phyloP scores from a whole-genome alignment of 1,140 invertebrate species.

The Meloidogyne exigua region DNA sequence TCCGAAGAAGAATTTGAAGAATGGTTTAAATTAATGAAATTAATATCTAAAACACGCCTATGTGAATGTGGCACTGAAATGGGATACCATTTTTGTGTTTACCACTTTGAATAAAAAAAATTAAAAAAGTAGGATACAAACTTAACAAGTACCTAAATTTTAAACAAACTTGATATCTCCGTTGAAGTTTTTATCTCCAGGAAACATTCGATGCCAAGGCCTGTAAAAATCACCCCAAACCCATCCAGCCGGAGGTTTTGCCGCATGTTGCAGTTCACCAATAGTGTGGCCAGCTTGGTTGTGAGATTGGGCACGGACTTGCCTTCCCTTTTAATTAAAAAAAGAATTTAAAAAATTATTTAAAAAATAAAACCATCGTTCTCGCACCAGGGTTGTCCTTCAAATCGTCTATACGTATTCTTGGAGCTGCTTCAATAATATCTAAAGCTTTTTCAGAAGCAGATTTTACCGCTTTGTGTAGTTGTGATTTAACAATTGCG shows the following conservation, averaged over 20 bases:
- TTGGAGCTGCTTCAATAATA: conserved; percentile 40
- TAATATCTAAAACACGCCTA: too few relatives aligned
- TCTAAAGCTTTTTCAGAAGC: conserved; percentile 48
- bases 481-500: conserved; percentile 7
- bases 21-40: too few relatives aligned
- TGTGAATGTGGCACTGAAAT: too few relatives aligned
- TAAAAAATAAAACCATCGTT: conserved; percentile 31
- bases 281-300: conserved; percentile 55
- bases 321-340: conserved; percentile 40
- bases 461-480: conserved; percentile 26
- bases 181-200: conserved; percentile 59
- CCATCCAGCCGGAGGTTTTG: conserved; percentile 62
- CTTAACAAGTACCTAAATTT: too few relatives aligned
- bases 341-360: background rate
- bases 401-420: conserved; percentile 48
- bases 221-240: conserved; percentile 61
- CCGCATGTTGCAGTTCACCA: conserved; percentile 58
- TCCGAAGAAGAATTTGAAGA: too few relatives aligned
- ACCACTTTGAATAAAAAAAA: too few relatives aligned
- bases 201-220: conserved; percentile 60
- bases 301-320: conserved; percentile 35
- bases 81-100: too few relatives aligned
- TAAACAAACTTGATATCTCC: conserved; percentile 59
- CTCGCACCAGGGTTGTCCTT: conserved; percentile 54
- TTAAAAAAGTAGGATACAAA: too few relatives aligned